Evolutionary conservation across 2,113 vertebrate species (phyloP).

Genomic region (Anolis sagrei): DNA sequence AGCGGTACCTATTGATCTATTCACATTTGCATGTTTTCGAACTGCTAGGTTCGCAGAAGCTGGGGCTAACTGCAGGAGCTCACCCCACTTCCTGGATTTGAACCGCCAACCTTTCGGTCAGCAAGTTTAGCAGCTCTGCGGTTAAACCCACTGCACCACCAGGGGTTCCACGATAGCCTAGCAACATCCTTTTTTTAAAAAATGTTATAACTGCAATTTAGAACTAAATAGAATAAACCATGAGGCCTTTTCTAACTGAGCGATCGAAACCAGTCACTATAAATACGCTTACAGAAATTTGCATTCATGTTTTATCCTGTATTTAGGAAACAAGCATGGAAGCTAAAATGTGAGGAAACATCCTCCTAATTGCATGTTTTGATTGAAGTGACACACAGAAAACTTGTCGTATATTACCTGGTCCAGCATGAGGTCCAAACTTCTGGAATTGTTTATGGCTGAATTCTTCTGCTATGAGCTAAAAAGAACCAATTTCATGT

Average conservation of each 20-base stretch:
- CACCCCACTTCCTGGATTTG: too few species aligned
- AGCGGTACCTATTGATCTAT: too few species aligned
- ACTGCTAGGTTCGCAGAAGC: too few species aligned
- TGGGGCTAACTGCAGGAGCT: too few species aligned
- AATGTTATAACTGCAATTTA: not conserved
- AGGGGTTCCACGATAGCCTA: too few species aligned
- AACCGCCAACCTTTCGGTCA: too few species aligned
- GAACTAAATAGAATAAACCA: not conserved
- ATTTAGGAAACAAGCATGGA: too few species aligned
- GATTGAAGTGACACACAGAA: slow-evolving; percentile 13
- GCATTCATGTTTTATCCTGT: too few species aligned
- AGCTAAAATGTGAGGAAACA: not conserved
- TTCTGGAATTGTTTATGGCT: slow-evolving; percentile 83
- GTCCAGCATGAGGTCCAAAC: slow-evolving; percentile 73
- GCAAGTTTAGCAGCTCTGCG: too few species aligned
- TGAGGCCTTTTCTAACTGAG: not conserved
- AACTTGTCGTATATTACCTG: slow-evolving; percentile 76
- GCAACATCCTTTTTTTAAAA: not conserved
- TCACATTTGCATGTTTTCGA: too few species aligned
- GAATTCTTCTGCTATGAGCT: slow-evolving; percentile 98
- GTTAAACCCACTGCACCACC: too few species aligned
- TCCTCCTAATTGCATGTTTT: not conserved
- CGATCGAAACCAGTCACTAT: not conserved
- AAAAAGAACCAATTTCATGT: slow-evolving; percentile 35
- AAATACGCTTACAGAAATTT: not conserved